Conservation (phyloP, 2,888 invertebrate species). For the Cheilosia soror region DNA sequence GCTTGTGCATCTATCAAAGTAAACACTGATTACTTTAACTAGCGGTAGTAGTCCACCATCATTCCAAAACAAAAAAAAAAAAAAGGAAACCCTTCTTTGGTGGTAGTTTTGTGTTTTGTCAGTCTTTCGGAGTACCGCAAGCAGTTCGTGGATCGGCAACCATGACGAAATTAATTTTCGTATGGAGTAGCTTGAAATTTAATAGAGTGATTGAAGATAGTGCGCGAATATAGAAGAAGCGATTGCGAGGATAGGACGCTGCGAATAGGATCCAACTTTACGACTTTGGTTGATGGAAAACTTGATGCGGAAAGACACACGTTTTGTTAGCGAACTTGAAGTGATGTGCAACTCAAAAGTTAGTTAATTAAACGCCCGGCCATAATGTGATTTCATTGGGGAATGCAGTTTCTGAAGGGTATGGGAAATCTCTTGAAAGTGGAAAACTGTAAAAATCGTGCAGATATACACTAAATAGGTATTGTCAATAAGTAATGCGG, state of each 20-base stretch:
- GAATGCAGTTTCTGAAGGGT: neutral
- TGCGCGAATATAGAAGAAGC: conserved; percentile 2
- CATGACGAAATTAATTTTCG: conserved; percentile 2
- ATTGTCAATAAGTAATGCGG: no score
- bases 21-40: conserved; percentile 41
- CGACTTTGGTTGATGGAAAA: conserved; percentile 13
- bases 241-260: neutral
- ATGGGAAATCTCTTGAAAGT: neutral
- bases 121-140: neutral
- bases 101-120: conserved; percentile 20
- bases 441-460: no score
- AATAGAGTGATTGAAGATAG: conserved; percentile 21
- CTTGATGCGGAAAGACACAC: conserved; percentile 13
- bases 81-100: neutral
- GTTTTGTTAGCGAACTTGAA: conserved; percentile 1
- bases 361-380: conserved; percentile 4
- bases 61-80: neutral
- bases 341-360: conserved; percentile 2
- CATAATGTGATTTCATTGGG: conserved; percentile 10
- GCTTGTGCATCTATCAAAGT: conserved; percentile 29
- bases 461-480: no score
- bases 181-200: neutral
- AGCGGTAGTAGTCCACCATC: conserved; percentile 17
- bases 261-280: neutral
- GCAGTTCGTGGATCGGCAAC: conserved; percentile 3